phyloP scores from a whole-genome alignment of 2,113 vertebrate species.

The Origma solitaria region DNA sequence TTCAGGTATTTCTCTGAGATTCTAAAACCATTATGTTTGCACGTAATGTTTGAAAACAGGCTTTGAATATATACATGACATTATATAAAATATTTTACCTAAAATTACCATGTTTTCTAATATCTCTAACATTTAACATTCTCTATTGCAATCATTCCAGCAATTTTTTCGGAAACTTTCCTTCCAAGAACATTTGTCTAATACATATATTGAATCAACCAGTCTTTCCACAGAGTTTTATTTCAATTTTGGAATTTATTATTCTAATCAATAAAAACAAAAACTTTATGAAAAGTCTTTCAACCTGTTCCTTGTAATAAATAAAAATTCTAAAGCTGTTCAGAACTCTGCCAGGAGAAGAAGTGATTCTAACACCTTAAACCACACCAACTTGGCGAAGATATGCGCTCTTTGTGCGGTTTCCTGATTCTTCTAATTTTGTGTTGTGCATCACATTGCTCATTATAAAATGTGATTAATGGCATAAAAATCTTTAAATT shows the following conservation, averaged over 20 bases:
- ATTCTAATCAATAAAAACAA: conserved; percentile 15
- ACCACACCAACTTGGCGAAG: not conserved
- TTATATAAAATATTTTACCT: not conserved
- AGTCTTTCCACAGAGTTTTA: not conserved
- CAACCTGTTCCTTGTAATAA: not conserved
- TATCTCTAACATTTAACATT: not conserved
- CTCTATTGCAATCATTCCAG: not conserved
- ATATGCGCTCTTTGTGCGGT: not conserved
- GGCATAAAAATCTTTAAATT: not conserved
- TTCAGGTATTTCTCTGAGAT: not conserved
- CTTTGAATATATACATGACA: not conserved
- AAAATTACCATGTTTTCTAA: not conserved
- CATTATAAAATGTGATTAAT: not conserved
- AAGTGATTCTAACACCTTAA: not conserved
- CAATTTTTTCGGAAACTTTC: not conserved
- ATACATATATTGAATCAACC: not conserved
- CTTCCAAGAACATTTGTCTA: not conserved
- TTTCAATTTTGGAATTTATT: conserved; percentile 20
- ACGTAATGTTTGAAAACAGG: not conserved
- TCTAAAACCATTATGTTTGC: not conserved
- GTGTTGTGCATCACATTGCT: not conserved
- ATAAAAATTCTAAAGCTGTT: conserved; percentile 10
- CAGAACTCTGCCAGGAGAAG: not conserved
- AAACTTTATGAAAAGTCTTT: not conserved
- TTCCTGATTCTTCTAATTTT: not conserved